Percentiles rank a stretch among this genome's conserved stretches.
Evolutionary conservation across 2,797 vertebrate genomes (phyloP).

Genomic region (Myioborus melanocephalus): DNA sequence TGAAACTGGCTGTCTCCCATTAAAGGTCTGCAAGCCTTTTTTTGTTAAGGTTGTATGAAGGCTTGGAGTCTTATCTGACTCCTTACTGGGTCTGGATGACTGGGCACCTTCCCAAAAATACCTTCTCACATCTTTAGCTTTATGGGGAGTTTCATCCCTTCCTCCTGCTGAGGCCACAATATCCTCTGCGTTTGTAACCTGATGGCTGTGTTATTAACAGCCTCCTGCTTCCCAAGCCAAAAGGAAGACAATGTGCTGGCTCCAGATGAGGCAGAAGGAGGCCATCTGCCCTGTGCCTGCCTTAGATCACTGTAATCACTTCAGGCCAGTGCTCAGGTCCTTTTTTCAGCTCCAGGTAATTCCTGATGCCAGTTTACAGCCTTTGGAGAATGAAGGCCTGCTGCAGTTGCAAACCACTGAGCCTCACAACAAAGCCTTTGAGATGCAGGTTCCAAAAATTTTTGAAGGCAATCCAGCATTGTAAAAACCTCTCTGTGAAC

Average conservation of each 20-base stretch:
- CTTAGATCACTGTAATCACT: conserved; percentile 30
- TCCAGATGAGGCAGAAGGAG: conserved; percentile 40
- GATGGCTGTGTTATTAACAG: conserved; percentile 25
- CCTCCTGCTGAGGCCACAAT: conserved; percentile 56
- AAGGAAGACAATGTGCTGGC: background rate
- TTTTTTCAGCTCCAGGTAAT: background rate
- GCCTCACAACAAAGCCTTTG: background rate
- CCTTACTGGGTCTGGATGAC: conserved; percentile 37
- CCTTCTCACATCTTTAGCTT: conserved; percentile 64
- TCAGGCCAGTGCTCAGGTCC: background rate
- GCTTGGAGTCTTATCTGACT: conserved; percentile 53
- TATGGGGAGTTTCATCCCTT: conserved; percentile 56
- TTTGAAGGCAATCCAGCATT: background rate
- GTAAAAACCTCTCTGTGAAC: background rate
- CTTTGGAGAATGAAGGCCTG: background rate
- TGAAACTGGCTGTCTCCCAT: conserved; percentile 36
- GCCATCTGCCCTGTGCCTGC: background rate
- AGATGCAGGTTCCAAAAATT: background rate
- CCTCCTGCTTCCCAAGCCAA: conserved; percentile 15
- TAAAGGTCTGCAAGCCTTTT: background rate
- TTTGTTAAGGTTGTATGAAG: conserved; percentile 7
- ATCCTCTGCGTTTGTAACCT: conserved; percentile 46
- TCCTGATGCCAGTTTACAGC: conserved; percentile 6
- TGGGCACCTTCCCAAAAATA: conserved; percentile 65
- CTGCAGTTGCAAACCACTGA: background rate